Base-by-base conservation (phyloP, 1,140 invertebrate genomes). In the Lasioglossum albipes region DNA sequence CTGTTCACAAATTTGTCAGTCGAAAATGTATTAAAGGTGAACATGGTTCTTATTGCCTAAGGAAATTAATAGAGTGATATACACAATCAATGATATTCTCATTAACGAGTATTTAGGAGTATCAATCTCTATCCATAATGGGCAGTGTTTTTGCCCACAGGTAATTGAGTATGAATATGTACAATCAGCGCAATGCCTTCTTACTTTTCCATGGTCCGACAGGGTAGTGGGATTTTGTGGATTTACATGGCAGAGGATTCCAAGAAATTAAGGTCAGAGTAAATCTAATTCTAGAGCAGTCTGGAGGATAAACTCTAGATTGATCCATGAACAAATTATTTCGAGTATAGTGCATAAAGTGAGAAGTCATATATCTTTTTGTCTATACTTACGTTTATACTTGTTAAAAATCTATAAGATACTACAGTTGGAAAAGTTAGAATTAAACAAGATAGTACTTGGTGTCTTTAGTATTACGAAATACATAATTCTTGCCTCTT, bases 71-170 rank as follows among this genome's bases (percentile, higher is more conserved):
- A 36, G 16, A 76, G 54, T 59, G 6, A 9, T 76, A 18, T 75
- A 49, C 67, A n/a, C 36, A n/a, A 67, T 67, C 31, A 57, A 57
- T 68, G 36, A 42, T 68, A 42, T 77, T 62, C 67, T 49, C 68
- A 68, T 76, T 76, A 75, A 67, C 20, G 74, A 76, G 74, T 76
- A 59, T 77, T 71, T 41, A 18, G 27, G 36, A 71, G 57, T 77
- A 71, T 62, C 57, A 70, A 42, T 36, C 69, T 59, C 70, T 82
- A 81, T 81, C 68, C 79, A 83, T 89, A 87, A 88, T 80, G 86
- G 87, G 87, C 86, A 89, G 83, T 75, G 41, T 89, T 89, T 89
- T 88, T 87, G 84, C 84, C 87, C 83, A 45, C 87, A 88, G 84
- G 81, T 88, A 76, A 76, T 76, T 76, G 74, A 68, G 20, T 84